Base-by-base conservation (phyloP, 2,797 vertebrate species). In the Phataginus tetradactyla region DNA sequence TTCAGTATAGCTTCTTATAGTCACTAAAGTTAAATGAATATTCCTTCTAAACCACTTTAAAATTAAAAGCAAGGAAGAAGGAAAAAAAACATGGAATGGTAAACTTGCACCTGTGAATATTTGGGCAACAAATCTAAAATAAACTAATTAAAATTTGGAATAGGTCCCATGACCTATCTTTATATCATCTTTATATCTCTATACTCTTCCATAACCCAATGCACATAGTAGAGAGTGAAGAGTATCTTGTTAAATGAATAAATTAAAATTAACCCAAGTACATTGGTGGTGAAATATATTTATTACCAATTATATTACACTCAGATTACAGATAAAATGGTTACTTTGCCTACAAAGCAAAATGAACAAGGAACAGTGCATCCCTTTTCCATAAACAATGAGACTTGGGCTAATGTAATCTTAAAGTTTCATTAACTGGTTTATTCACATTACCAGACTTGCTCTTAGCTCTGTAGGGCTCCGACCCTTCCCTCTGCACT, bases 1-100 rank as follows among this genome's bases (percentile, higher is more conserved):
- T 86, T 81, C 37, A 80, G 6, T 21, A 53, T 23, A 64, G 1
- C 1, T 86, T 14, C 6, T 71, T 32, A 87, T 83, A 64, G 25
- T 1, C 51, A 68, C 27, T 42, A n/a, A 51, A 86, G 34, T 49
- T 78, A 95, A 96, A 63, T 75, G 14, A 90, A 49, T 63, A 81
- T 49, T 1, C 8, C 10, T 49, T 34, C 74, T 34, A 75, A 75
- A 81, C 34, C 68, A 21, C 68, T 59, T 83, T 57, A 80, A 72
- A 69, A n/a, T 55, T 4, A 74, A 29, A 63, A 89, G 21, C 39
- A 34, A 88, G 18, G 12, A 23, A 75, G 11, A 27, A 77, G 63
- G 68, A 64, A 29, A 69, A 51, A 71, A 51, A 74, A 10, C 4
- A 66, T 39, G 0, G 14, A 77, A 53, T 32, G 21, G 11, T 59